Base-by-base conservation (phyloP, 53 echinoderm and acorn worm species). In the Holothuria leucospilota region DNA sequence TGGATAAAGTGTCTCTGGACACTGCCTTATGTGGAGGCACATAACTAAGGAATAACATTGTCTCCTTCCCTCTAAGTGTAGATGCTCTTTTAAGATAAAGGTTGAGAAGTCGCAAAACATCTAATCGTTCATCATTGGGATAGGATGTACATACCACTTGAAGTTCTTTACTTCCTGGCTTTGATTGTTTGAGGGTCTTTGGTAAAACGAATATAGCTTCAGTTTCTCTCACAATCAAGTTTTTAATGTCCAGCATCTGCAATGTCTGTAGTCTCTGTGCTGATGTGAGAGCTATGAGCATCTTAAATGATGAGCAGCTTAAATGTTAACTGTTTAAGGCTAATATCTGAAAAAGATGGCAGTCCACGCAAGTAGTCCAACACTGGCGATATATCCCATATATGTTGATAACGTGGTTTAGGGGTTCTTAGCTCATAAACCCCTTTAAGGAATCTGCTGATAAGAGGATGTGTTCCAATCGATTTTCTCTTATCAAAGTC, bases 251-350 rank as follows among this genome's bases (percentile, higher is more conserved):
- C 26, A 63, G 11, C 64, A 63, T 24, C 7, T 26, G 5, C 11
- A 63, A 63, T 24, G 64, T 63, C 26, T 63, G 64, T 7, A 63
- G 64, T 63, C 64, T 7, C 26, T 63, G 64, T 63, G 64, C 64
- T 7, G 64, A 63, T 5, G 26, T 26, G 5, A 63, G 11, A 7
- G 64, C 64, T 4, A 63, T 63, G 11, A 63, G 64, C 64, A 26
- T 63, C 12, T n/a, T n/a, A n/a, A n/a, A n/a, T n/a, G n/a, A n/a
- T n/a, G n/a, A 63, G 11, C 64, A 63, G 11, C 11, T 63, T 63
- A 6, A 7, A 63, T 6, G 64, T 7, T 4, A 63, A 12, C n/a
- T 63, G n/a, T 26, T 63, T 63, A 24, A 63, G 23, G 64, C 6
- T 63, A 5, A 11, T 7, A 63, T n/a, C 11, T 5, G 4, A 4